These are phyloP conservation scores for Plectrocnemia conspersa DNA, from an alignment of 1,140 invertebrate species.

Conservation along the genomic window DNA sequence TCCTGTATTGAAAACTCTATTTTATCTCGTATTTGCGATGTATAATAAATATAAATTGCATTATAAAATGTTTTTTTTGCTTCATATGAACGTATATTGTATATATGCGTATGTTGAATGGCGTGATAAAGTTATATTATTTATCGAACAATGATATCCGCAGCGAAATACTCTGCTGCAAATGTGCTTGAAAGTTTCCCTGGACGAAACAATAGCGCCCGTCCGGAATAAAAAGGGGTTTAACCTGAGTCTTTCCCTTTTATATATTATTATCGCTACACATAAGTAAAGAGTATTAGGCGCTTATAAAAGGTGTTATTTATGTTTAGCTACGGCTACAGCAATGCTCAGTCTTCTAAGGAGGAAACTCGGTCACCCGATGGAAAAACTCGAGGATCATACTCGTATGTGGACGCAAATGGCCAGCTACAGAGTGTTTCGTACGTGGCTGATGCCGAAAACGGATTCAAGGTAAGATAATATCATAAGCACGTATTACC, in stretches of 20 bases:
- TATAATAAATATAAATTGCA: no score
- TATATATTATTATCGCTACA: not conserved
- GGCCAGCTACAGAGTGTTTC: constrained; percentile 56
- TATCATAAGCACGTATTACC: no score
- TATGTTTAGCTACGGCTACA: constrained; percentile 55
- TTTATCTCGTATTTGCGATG: no score
- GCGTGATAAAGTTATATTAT: constrained; percentile 16
- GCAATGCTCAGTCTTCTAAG: constrained; percentile 58
- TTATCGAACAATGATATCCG: constrained; percentile 13
- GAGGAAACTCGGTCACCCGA: constrained; percentile 56
- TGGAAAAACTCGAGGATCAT: constrained; percentile 58
- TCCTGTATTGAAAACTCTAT: no score
- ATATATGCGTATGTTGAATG: no score
- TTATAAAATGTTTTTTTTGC: no score
- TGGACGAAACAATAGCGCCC: constrained; percentile 4
- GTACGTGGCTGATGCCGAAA: constrained; percentile 55
- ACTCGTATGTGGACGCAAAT: constrained; percentile 60
- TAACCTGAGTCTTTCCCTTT: not conserved
- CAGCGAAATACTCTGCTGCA: constrained; percentile 4
- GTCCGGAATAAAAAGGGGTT: not conserved
- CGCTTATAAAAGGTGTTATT: constrained; percentile 3
- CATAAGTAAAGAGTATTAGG: constrained; percentile 11
- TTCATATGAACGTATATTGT: no score
- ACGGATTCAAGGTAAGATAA: constrained; percentile 57
- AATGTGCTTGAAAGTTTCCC: constrained; percentile 10